These are phyloP conservation scores for Leptocoma aspasia DNA, from an alignment of 2,113 vertebrate genomes.

Conservation along the genomic window DNA sequence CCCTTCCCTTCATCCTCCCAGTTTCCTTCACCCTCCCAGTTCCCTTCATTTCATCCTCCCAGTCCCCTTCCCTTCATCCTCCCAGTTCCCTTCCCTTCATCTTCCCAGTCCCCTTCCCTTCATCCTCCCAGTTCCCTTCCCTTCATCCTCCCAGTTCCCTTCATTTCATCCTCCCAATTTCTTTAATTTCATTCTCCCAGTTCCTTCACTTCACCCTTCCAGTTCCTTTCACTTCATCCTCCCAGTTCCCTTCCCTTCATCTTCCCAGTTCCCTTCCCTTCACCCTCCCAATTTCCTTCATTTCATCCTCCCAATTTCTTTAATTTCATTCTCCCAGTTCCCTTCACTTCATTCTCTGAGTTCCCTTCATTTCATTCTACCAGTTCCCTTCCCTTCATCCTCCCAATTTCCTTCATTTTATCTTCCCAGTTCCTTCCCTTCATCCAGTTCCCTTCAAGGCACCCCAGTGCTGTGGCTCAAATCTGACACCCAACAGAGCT, in stretches of 20 bases:
- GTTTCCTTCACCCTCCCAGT: fast-evolving
- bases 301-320: background rate
- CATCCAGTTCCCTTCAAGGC: background rate
- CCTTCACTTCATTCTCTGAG: fast-evolving
- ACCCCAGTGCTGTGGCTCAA: background rate
- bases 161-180: fast-evolving
- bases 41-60: fast-evolving
- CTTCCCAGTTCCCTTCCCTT: background rate
- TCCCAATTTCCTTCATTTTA: background rate
- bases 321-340: too few relatives aligned
- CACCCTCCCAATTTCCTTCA: background rate
- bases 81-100: fast-evolving
- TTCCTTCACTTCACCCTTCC: background rate
- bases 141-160: background rate
- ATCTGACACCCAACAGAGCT: background rate
- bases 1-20: background rate
- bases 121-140: too few relatives aligned
- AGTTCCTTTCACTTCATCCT: background rate
- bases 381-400: too few relatives aligned
- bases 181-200: fast-evolving
- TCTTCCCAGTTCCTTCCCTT: background rate
- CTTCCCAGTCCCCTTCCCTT: background rate
- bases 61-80: too few relatives aligned
- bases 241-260: background rate
- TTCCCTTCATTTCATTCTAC: background rate